Base-by-base conservation (phyloP, 2,797 vertebrate genomes). In the Semotilus atromaculatus region DNA sequence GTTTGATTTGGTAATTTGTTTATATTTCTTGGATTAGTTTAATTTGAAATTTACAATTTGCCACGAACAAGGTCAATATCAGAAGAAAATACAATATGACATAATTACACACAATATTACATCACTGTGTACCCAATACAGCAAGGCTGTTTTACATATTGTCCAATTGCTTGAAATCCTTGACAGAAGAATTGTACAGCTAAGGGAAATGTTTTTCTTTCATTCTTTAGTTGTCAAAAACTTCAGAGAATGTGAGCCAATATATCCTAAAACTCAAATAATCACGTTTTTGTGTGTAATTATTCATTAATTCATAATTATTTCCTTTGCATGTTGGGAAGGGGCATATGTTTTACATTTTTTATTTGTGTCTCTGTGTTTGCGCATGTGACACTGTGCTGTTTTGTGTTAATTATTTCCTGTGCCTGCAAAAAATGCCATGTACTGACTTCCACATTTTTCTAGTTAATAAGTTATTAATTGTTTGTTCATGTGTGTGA, bases 401-500 rank as follows among this genome's bases (percentile, higher is more conserved):
- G 5, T 26, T 71, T 23, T 89, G 70, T 62, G 58, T 62, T 53
- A 43, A 53, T 36, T 48, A 5, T 68, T n/a, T 21, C 51, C 75
- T 84, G 8, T 68, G 19, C 19, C n/a, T 31, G 36, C 21, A 26
- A 51, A 45, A 19, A 71, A 48, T 26, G 21, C n/a, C 45, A 14
- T 45, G 40, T 10, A 19, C 1, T 45, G 38, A 40, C 60, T 48
- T 43, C 45, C 29, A 16, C 23, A 16, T 68, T 31, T 74, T 67
- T 60, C n/a, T 55, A 26, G n/a, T 67, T 67, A 58, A n/a, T 26
- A 43, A 70, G 36, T 58, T 84, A 58, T 83, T 75, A 40, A 75
- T 34, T 34, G 34, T 87, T 51, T 36, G 43, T 80, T 77, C 53
- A 13, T 87, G 45, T 87, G 80, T 88, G 23, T 82, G 88, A 88